Base-by-base conservation (phyloP, 1,140 invertebrate species). In the Magallana angulata region DNA sequence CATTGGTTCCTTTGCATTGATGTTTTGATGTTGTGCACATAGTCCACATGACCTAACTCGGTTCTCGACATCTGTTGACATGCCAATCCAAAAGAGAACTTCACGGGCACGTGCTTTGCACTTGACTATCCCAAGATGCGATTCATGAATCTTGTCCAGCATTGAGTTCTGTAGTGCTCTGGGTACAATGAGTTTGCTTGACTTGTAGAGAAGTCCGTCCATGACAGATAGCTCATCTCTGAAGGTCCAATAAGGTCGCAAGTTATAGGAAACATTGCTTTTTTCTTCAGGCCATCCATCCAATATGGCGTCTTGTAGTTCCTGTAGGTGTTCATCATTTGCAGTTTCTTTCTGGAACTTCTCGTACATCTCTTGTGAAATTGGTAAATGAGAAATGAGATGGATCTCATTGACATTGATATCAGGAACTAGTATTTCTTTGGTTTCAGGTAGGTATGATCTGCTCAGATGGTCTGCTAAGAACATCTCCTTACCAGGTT, bases 91-190 rank as follows among this genome's bases (percentile, higher is more conserved):
- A 76, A 86, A 91, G 16, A 92, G 56, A 0, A 88, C 59, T 60
- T 87, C 76, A 60, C 89, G 57, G 16, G 87, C 86, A 71, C 87
- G 57, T 14, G 59, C 18, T 71, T 85, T 90, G 80, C 82, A 89
- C 60, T 92, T 92, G 8, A 87, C 85, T 57, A 90, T 85, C 14
- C 90, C 90, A 64, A 87, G 62, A 76, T 91, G 90, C 1, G 71
- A 84, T 59, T 85, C 80, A 24, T 90, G 86, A 30, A 90, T 85
- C 68, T 85, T 88, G 8, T 88, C 76, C 16, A 88, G 56, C 86
- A 88, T 90, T 64, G 83, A 48, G 62, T 62, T 86, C 57, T 84
- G 71, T 4, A 86, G 82, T 12, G 62, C 56, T 83, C 80, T 82
- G 58, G 88, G 87, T 8, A 91, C 86, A 9, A 91, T 18, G 4